These are phyloP conservation scores for Sclerurus mexicanus DNA, from an alignment of 2,113 vertebrate species.

Conservation along the genomic window DNA sequence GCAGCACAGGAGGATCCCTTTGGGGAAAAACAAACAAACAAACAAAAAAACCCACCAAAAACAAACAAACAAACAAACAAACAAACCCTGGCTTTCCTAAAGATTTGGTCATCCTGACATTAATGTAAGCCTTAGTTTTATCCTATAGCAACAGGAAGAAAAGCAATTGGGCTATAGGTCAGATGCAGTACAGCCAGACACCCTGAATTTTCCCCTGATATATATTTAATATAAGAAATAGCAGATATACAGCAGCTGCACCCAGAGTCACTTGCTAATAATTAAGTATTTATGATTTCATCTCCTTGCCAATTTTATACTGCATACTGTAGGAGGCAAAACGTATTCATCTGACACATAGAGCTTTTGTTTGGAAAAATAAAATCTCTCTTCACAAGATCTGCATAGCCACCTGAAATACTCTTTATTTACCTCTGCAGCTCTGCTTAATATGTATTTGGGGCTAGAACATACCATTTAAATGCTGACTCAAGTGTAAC, in stretches of 20 bases:
- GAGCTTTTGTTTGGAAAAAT: not conserved
- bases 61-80: too few species aligned
- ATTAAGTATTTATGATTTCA: slow-evolving; percentile 34
- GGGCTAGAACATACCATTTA: not conserved
- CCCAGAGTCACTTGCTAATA: not conserved
- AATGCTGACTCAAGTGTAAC: not conserved
- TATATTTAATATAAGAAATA: not conserved
- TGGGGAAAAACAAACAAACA: too few species aligned
- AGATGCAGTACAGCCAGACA: not conserved
- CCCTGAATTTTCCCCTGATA: not conserved
- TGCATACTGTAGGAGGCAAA: not conserved
- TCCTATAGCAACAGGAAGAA: not conserved
- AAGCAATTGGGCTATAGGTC: not conserved
- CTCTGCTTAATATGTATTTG: not conserved
- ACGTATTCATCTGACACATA: not conserved
- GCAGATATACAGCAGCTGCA: not conserved
- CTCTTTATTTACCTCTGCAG: not conserved
- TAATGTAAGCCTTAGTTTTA: not conserved
- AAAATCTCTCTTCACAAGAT: not conserved
- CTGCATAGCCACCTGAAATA: not conserved
- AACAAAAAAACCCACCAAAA: too few species aligned
- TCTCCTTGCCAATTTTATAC: not conserved
- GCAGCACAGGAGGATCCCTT: too few species aligned
- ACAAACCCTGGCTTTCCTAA: not conserved
- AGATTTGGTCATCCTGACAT: not conserved